These are phyloP conservation scores for Danionella cerebrum DNA, from an alignment of 2,113 vertebrate species.

Conservation along the genomic window DNA sequence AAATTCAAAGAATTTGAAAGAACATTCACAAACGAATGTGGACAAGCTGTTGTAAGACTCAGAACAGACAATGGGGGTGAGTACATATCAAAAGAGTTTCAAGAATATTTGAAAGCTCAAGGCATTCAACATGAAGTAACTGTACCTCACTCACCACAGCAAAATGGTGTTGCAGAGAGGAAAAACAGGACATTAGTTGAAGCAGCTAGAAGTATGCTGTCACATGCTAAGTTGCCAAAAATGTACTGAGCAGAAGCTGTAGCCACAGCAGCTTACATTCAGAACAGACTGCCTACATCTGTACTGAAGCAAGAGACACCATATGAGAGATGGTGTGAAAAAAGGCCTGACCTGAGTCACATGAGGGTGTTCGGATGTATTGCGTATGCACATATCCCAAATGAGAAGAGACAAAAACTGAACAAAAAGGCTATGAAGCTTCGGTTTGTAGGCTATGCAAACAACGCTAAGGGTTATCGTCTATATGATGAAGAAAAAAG, in stretches of 20 bases:
- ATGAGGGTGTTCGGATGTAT: slow-evolving; percentile 26
- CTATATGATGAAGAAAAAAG: slow-evolving; percentile 26
- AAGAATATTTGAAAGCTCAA: slow-evolving; percentile 20
- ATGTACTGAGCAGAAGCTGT: neutral
- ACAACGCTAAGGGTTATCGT: neutral
- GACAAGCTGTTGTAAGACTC: neutral
- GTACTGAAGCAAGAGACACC: neutral
- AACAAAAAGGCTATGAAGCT: slow-evolving; percentile 24
- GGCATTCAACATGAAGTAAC: slow-evolving; percentile 16
- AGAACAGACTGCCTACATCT: neutral
- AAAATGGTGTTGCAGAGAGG: slow-evolving; percentile 13
- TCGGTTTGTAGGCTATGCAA: neutral
- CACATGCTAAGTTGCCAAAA: neutral
- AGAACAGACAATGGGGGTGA: slow-evolving; percentile 25
- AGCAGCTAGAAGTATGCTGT: slow-evolving; percentile 3
- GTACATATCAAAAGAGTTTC: slow-evolving; percentile 19
- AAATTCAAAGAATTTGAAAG: slow-evolving; percentile 16
- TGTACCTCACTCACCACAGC: neutral
- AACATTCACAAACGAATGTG: neutral
- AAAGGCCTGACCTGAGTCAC: slow-evolving; percentile 16
- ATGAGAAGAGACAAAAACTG: neutral
- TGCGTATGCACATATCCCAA: slow-evolving; percentile 1
- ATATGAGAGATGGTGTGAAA: slow-evolving; percentile 1
- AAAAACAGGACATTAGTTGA: slow-evolving; percentile 1
- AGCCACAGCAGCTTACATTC: neutral